These are phyloP conservation scores for Tragulus kanchil DNA, from an alignment of 2,113 vertebrate species.

Conservation along the genomic window DNA sequence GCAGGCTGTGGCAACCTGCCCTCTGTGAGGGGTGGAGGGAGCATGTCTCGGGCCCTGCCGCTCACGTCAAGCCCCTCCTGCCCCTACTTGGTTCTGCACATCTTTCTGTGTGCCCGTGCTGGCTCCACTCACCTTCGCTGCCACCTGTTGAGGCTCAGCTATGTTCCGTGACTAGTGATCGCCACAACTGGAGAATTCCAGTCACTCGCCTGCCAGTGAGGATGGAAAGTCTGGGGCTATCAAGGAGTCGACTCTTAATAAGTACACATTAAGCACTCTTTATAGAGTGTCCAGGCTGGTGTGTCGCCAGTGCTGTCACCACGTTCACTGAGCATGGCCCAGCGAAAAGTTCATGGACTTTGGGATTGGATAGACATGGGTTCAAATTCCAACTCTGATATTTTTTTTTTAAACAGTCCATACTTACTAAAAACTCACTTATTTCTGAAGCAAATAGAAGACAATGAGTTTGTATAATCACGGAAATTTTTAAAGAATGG, in stretches of 20 bases:
- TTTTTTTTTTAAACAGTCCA: neutral
- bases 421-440: constrained; percentile 1
- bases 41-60: neutral
- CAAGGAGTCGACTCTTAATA: constrained; percentile 53
- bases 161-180: neutral
- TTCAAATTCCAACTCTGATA: constrained; percentile 69
- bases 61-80: neutral
- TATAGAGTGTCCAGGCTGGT: constrained; percentile 71
- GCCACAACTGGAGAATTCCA: constrained; percentile 51
- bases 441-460: neutral
- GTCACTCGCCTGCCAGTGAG: constrained; percentile 63
- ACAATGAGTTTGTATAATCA: no score
- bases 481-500: no score
- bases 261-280: constrained; percentile 65
- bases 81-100: no score
- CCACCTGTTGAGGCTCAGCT: constrained; percentile 69
- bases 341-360: constrained; percentile 67
- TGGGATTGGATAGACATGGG: constrained; percentile 28
- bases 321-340: neutral
- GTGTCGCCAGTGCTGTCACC: neutral
- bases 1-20: neutral
- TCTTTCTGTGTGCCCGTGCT: fast-evolving
- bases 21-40: neutral
- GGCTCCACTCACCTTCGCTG: neutral
- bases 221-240: constrained; percentile 68